These are phyloP conservation scores for Bubo blakistoni DNA, from an alignment of 2,113 vertebrate species.

Conservation along the genomic window DNA sequence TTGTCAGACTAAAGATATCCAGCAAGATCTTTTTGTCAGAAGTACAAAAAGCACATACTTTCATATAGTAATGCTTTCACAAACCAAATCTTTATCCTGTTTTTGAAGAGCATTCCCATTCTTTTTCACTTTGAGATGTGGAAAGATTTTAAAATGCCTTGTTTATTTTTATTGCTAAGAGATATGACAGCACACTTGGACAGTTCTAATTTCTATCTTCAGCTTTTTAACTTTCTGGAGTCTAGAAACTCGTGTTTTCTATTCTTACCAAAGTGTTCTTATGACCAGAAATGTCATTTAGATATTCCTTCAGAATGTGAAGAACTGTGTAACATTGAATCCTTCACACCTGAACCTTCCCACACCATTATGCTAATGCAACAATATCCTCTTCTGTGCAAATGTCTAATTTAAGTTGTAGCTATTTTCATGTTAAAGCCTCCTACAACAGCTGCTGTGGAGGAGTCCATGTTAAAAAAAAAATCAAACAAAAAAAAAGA, in stretches of 20 bases:
- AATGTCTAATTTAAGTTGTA: not conserved
- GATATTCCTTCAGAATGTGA: not conserved
- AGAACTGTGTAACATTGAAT: not conserved
- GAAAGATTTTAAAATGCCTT: not conserved
- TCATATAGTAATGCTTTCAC: not conserved
- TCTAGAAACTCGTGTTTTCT: not conserved
- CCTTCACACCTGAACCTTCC: not conserved
- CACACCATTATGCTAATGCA: not conserved
- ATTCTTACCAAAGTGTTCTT: not conserved
- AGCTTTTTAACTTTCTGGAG: not conserved
- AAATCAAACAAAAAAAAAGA: not conserved
- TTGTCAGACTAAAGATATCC: conserved; percentile 15
- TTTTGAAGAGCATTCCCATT: not conserved
- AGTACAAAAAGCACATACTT: not conserved
- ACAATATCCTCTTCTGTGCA: not conserved
- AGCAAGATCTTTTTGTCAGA: not conserved
- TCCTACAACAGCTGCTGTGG: not conserved
- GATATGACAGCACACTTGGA: not conserved
- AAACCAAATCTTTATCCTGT: not conserved
- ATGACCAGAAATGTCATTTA: not conserved
- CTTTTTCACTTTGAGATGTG: not conserved
- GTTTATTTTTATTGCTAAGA: not conserved
- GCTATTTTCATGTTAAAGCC: not conserved
- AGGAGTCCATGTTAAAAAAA: not conserved
- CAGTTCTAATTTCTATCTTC: not conserved